These are phyloP conservation scores for Austrofundulus limnaeus DNA, from an alignment of 2,113 vertebrate genomes.

Conservation along the genomic window DNA sequence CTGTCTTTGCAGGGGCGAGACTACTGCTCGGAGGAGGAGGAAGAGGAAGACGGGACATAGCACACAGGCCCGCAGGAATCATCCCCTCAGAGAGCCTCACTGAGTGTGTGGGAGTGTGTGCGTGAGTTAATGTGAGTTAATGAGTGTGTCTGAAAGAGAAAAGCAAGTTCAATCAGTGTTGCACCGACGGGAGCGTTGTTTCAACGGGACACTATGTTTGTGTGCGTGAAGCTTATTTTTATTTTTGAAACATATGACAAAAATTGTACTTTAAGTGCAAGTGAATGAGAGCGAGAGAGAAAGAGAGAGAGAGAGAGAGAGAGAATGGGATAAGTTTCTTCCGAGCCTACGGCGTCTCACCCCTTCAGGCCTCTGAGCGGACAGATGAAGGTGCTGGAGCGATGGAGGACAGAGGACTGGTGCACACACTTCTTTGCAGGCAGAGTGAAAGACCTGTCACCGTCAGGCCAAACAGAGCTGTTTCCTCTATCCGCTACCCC, in stretches of 20 bases:
- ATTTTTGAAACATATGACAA: slow-evolving; percentile 47
- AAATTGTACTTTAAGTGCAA: slow-evolving; percentile 65
- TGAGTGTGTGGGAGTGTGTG: slow-evolving; percentile 50
- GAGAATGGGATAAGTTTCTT: slow-evolving; percentile 52
- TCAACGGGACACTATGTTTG: slow-evolving; percentile 42
- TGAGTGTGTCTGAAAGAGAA: slow-evolving; percentile 37
- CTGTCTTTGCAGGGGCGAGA: slow-evolving; percentile 84
- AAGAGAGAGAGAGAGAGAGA: slow-evolving; percentile 29
- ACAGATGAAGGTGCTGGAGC: slow-evolving; percentile 48
- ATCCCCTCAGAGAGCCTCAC: slow-evolving; percentile 55
- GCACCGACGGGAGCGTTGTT: slow-evolving; percentile 29
- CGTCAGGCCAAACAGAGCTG: slow-evolving; percentile 2
- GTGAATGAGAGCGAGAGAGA: slow-evolving; percentile 31
- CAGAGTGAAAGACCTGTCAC: slow-evolving; percentile 22
- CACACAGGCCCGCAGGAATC: slow-evolving; percentile 62
- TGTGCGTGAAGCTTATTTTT: slow-evolving; percentile 23
- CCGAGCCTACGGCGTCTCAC: slow-evolving; percentile 46
- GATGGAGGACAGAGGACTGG: slow-evolving; percentile 30
- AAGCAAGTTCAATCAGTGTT: slow-evolving; percentile 57
- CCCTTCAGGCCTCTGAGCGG: slow-evolving; percentile 32
- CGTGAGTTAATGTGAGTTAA: slow-evolving; percentile 19
- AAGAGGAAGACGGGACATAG: slow-evolving; percentile 92
- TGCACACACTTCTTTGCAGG: background rate
- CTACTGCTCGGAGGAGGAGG: slow-evolving; percentile 89
- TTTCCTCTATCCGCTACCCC: slow-evolving; percentile 27